A percentile compares a stretch with the other conserved stretches of the same genome.
Evolutionary conservation across 2,797 vertebrate species (phyloP).

Genomic region (Notolabrus celidotus): DNA sequence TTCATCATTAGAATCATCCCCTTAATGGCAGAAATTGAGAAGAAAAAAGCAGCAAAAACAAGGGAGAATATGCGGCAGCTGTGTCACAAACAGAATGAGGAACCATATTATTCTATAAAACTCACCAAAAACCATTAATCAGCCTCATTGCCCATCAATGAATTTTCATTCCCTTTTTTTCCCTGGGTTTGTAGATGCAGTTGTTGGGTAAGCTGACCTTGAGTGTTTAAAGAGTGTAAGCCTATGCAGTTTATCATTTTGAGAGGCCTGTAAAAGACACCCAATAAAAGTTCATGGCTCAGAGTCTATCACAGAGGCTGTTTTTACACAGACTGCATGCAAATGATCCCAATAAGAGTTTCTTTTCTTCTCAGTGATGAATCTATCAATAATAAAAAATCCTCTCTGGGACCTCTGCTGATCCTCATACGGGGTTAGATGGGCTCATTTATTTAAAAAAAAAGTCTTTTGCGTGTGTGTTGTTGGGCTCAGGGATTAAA

Average conservation of each 20-base stretch:
- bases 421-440: conserved; percentile 27
- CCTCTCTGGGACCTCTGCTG: conserved; percentile 26
- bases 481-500: conserved; percentile 30
- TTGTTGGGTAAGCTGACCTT: conserved; percentile 61
- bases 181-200: conserved; percentile 3
- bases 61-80: conserved; percentile 9
- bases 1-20: conserved; percentile 39
- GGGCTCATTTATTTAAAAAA: conserved; percentile 38
- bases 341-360: conserved; percentile 39
- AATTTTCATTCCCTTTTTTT: not conserved
- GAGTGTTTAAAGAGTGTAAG: conserved; percentile 38
- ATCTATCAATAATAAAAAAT: conserved; percentile 61
- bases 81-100: conserved; percentile 14
- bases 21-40: conserved; percentile 15
- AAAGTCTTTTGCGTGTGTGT: conserved; percentile 18
- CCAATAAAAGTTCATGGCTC: conserved; percentile 59
- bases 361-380: conserved; percentile 29
- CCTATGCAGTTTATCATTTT: conserved; percentile 50
- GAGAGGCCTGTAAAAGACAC: conserved; percentile 55
- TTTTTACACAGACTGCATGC: conserved; percentile 38
- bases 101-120: conserved; percentile 5
- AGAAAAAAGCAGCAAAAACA: conserved; percentile 14
- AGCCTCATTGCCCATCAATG: conserved; percentile 20
- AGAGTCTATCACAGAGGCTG: conserved; percentile 46
- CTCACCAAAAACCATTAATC: conserved; percentile 28